A percentile compares a stretch with the other conserved stretches of the same genome.
Evolutionary conservation across 2,113 vertebrate genomes (phyloP).

Genomic region (Tetrao urogallus): DNA sequence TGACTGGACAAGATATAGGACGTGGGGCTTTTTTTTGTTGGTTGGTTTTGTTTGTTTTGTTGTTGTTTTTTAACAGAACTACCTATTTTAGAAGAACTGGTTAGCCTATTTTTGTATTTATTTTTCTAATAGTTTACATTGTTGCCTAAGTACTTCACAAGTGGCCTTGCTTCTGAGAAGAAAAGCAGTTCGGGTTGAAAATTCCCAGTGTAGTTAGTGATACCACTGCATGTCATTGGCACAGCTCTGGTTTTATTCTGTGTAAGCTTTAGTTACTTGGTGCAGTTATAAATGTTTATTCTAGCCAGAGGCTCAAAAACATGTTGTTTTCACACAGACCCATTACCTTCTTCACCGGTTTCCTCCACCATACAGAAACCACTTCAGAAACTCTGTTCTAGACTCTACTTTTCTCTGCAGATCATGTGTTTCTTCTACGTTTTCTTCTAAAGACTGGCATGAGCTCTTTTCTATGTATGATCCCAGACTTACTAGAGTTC

Average conservation of each 20-base stretch:
- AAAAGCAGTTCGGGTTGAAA: not conserved
- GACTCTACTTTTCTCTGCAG: not conserved
- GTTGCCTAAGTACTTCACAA: not conserved
- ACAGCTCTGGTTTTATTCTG: not conserved
- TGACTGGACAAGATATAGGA: not conserved
- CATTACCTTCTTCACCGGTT: not conserved
- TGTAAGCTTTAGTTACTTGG: not conserved
- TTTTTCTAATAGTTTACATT: not conserved
- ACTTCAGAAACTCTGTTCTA: not conserved
- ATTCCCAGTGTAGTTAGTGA: not conserved
- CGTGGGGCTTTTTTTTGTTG: too few species aligned
- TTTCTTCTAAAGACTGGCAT: not conserved
- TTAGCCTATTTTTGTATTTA: not conserved
- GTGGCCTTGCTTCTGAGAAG: not conserved
- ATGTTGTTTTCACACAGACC: not conserved
- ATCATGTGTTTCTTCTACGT: rapidly evolving
- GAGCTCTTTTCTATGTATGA: not conserved
- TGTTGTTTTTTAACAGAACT: not conserved
- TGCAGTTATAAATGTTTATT: not conserved
- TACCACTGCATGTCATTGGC: not conserved
- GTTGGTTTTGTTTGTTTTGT: too few species aligned
- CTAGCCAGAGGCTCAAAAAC: not conserved
- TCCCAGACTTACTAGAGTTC: not conserved
- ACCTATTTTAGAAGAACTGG: not conserved
- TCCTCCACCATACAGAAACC: not conserved